phyloP scores from a whole-genome alignment of 2,797 vertebrate genomes.

The Hylomyscus alleni region DNA sequence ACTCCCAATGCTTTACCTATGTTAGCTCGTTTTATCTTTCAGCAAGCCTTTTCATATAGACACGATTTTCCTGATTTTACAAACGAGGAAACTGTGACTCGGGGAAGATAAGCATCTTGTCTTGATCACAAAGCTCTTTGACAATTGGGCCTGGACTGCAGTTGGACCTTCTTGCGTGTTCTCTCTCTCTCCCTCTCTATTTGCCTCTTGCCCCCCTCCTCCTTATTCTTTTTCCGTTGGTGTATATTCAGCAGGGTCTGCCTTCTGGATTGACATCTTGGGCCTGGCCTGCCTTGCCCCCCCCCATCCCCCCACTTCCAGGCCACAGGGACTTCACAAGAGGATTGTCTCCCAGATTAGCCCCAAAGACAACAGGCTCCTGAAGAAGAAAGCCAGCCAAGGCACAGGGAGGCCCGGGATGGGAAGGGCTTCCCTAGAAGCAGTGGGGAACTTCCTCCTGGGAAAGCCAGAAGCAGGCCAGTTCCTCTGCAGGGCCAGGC shows the following conservation, averaged over 20 bases:
- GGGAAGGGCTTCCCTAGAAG: conserved; percentile 85
- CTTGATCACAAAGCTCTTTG: neutral
- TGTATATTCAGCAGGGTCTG: neutral
- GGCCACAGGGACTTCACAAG: conserved; percentile 74
- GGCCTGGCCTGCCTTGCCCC: conserved; percentile 50
- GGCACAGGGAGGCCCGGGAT: conserved; percentile 76
- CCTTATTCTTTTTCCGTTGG: neutral
- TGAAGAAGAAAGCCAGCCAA: conserved; percentile 82
- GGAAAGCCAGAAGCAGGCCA: conserved; percentile 79
- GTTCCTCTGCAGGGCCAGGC: conserved; percentile 81
- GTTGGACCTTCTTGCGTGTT: neutral
- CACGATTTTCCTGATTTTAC: neutral
- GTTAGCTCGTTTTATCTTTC: conserved; percentile 24
- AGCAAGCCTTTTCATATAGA: conserved; percentile 5
- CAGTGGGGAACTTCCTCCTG: conserved; percentile 85
- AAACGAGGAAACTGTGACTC: neutral
- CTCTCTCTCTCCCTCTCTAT: neutral
- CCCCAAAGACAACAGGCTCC: conserved; percentile 82
- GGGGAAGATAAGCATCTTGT: conserved; percentile 1
- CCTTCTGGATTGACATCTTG: conserved; percentile 66
- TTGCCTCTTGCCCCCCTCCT: neutral
- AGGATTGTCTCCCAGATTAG: conserved; percentile 79
- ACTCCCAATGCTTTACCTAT: neutral
- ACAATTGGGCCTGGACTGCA: neutral
- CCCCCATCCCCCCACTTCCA: conserved; percentile 44